These are phyloP conservation scores for Tokudaia tokunoshimensis DNA, from an alignment of 2,797 vertebrate genomes.

Conservation along the genomic window DNA sequence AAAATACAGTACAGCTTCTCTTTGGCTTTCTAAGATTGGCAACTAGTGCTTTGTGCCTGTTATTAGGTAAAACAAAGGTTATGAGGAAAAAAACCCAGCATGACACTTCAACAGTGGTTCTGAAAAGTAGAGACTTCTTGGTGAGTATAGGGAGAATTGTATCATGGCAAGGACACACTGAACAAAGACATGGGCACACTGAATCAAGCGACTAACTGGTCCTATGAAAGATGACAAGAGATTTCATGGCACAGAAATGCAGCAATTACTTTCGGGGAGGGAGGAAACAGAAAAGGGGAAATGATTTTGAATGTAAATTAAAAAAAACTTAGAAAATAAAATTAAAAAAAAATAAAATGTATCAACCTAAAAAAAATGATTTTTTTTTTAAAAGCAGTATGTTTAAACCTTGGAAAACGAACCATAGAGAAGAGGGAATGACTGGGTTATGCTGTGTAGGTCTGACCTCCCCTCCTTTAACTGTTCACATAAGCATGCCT, in stretches of 20 bases:
- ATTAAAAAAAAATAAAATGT: too few relatives aligned
- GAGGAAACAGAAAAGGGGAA: too few relatives aligned
- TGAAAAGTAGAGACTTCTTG: neutral
- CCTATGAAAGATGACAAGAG: neutral
- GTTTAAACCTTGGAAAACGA: neutral
- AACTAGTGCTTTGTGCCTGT: neutral
- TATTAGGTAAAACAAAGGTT: neutral
- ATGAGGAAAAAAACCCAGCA: neutral
- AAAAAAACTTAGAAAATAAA: too few relatives aligned
- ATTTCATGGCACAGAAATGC: neutral
- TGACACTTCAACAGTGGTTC: neutral
- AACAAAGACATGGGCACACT: neutral
- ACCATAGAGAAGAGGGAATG: rapidly evolving
- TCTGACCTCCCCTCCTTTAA: neutral
- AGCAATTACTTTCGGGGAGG: too few relatives aligned
- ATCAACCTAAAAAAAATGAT: too few relatives aligned
- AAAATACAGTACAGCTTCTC: neutral
- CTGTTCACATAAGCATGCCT: neutral
- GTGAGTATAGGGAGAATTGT: rapidly evolving
- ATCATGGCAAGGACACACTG: neutral
- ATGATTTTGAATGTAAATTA: too few relatives aligned
- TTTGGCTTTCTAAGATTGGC: neutral
- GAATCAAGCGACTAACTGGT: neutral
- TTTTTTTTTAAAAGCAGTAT: neutral
- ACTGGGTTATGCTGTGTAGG: too few relatives aligned